Conservation (phyloP, 2,797 vertebrate genomes). For the Arctocebus calabarensis region DNA sequence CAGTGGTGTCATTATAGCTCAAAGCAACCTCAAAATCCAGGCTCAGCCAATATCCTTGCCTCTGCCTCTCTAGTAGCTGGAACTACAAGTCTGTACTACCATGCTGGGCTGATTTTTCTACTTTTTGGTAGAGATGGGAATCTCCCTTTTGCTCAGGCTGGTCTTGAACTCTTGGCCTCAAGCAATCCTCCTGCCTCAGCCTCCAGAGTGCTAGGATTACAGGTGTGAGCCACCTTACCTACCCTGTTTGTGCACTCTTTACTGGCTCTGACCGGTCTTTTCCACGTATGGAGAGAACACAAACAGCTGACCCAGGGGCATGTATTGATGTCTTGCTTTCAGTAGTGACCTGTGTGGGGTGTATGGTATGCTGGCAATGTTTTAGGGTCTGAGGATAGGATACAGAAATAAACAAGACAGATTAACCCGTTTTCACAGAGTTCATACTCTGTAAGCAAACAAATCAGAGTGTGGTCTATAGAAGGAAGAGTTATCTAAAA, state of each 20-base stretch:
- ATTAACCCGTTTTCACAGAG: background rate
- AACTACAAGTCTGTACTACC: background rate
- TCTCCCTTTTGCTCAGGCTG: background rate
- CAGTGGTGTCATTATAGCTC: background rate
- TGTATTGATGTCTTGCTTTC: conserved; percentile 12
- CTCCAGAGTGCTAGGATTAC: background rate
- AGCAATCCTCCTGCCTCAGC: background rate
- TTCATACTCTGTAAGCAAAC: background rate
- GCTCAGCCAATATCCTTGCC: background rate
- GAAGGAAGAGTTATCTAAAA: background rate
- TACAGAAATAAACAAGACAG: background rate
- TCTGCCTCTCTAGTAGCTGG: background rate
- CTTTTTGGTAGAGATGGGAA: background rate
- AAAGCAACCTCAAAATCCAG: background rate
- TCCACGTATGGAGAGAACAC: background rate
- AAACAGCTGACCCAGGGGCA: background rate
- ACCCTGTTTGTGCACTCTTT: background rate
- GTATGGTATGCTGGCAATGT: background rate
- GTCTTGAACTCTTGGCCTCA: background rate
- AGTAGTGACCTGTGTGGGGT: background rate
- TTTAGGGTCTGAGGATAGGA: background rate
- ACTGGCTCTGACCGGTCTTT: conserved; percentile 32
- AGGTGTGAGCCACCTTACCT: background rate
- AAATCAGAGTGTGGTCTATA: background rate
- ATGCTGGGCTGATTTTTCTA: background rate